Evolutionary conservation across 2,113 vertebrate genomes (phyloP), one percentile per base, ranked within the genome.

Genomic region (Otocyon megalotis): DNA sequence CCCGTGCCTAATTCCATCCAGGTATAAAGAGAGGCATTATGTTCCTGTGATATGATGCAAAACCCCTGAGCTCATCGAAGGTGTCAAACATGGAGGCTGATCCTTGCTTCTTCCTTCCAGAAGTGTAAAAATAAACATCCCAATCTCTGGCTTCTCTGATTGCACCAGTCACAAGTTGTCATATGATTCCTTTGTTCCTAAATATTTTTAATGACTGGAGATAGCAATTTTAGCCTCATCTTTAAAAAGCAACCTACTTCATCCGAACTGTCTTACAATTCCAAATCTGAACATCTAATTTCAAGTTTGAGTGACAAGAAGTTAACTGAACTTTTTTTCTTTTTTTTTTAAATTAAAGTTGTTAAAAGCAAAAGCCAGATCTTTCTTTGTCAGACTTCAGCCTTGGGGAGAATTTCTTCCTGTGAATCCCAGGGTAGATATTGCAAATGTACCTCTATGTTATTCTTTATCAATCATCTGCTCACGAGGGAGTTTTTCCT

Each of bases 91-190:
- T 53, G 2, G 19, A 77, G 28, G 6, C 88, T 87, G 54, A 93
- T 69, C 56, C 67, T 76, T 85, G 50, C 65, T 95, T 91, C 67
- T 95, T 97, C 74, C 30, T 90, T 85, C 56, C 43, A 54, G 28
- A 30, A 1, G 28, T 97, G 69, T 96, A 96, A 97, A 98, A 98
- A 97, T 97, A 98, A 98, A 97, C 89, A 93, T 50, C 74, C 88
- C 54, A 22, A 88, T 88, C 95, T 98, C 97, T 1, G 3, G 80
- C 62, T 95, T 94, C 96, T 88, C 86, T 96, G 93, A 95, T 71
- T 96, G 79, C 62, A 91, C 69, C 54, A 93, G 97, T 97, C 97
- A 97, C 84, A 92, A 96, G 94, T 81, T 95, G 94, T 95, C 97
- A 98, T 85, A 94, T 97, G 96, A 97, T 90, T 82, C 85, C 77